Conservation (phyloP, 2,113 vertebrate genomes). For the Macroglossus sobrinus region DNA sequence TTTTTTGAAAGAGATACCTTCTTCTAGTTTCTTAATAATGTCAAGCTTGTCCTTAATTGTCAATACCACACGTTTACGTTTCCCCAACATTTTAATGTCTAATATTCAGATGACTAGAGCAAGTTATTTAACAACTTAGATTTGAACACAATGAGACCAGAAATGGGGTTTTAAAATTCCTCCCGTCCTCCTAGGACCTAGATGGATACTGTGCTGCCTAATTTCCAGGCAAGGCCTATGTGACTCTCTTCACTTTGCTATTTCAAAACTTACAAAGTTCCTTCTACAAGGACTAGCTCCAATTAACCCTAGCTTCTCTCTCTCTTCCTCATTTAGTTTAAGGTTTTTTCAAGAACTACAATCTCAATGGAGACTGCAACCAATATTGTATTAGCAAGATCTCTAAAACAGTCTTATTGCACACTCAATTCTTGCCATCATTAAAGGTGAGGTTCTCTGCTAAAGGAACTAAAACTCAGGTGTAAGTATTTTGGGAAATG, state of each 20-base stretch:
- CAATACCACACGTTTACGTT: slow-evolving; percentile 74
- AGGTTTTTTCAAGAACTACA: neutral
- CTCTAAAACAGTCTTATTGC: neutral
- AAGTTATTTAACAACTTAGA: slow-evolving; percentile 42
- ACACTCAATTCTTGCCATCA: neutral
- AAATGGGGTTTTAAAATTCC: neutral
- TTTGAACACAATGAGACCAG: neutral
- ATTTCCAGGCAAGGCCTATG: neutral
- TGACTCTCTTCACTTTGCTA: neutral
- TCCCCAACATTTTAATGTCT: slow-evolving; percentile 69
- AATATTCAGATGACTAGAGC: neutral
- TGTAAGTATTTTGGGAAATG: neutral
- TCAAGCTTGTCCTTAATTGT: slow-evolving; percentile 78
- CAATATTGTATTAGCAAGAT: neutral
- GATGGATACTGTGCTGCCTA: neutral
- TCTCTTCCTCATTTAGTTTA: neutral
- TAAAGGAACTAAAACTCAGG: neutral
- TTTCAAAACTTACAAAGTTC: slow-evolving; percentile 34
- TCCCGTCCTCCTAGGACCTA: neutral
- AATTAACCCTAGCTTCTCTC: neutral
- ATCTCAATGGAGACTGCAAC: neutral
- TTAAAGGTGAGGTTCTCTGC: neutral
- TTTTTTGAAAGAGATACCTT: slow-evolving; percentile 75
- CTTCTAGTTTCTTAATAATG: slow-evolving; percentile 75
- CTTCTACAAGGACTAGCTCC: neutral